These are phyloP conservation scores for Crotophaga sulcirostris DNA, from an alignment of 2,113 vertebrate genomes.

Conservation along the genomic window DNA sequence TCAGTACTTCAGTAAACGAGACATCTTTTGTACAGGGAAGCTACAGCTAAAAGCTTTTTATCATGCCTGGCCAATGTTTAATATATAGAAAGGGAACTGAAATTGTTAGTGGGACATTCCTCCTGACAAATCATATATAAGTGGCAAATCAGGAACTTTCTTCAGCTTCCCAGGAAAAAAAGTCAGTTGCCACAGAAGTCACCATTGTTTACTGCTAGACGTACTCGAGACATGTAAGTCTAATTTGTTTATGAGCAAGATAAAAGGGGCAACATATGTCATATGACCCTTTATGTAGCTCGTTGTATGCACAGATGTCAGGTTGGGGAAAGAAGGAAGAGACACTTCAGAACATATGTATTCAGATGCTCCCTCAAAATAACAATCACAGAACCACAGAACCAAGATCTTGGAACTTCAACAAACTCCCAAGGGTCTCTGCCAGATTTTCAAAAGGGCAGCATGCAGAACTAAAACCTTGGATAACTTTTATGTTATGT, in stretches of 20 bases:
- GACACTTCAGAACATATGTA: accelerated
- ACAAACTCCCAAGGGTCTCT: background rate
- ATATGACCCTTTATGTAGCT: background rate
- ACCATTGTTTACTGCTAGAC: background rate
- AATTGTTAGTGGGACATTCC: background rate
- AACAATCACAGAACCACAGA: background rate
- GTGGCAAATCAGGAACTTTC: background rate
- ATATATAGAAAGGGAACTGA: background rate
- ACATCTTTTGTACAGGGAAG: background rate
- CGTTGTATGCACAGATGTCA: background rate
- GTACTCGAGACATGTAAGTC: background rate
- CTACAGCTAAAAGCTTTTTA: background rate
- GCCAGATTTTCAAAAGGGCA: background rate
- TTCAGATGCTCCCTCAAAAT: background rate
- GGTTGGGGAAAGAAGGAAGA: background rate
- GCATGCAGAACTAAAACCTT: background rate
- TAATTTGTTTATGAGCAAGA: background rate
- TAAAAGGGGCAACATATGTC: background rate
- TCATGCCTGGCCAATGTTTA: background rate
- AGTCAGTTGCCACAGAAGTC: background rate
- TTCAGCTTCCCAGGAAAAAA: background rate
- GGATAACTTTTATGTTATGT: background rate
- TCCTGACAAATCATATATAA: background rate
- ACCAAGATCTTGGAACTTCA: background rate
- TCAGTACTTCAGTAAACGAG: background rate